Evolutionary conservation across 2,888 invertebrate species (phyloP), one percentile per base, ranked within the genome.

Genomic region (Ormyrus rosae): DNA sequence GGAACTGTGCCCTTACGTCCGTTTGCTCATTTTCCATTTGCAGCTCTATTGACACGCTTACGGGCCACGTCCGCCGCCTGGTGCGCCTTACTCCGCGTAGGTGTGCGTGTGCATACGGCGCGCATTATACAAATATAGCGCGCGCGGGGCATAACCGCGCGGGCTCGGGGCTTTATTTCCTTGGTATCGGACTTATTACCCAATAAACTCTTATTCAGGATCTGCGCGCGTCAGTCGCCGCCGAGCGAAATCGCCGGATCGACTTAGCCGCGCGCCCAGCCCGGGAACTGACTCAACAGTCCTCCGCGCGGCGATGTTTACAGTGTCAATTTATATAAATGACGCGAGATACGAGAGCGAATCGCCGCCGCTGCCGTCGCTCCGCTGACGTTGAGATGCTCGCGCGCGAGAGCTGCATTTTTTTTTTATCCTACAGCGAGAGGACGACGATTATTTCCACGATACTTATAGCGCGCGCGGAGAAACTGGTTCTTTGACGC

Each of bases 381-480:
- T 67, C 3, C n/a, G 51, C 34, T 60, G 60, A 60, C 60, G 50
- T 46, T 11, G 34, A 61, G 61, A 61, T 61, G 71, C 51, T 8
- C 5, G 2, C 7, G 19, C 46, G 48, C 13, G 6, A 5, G 5
- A 9, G 45, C 6, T 46, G 4, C 34, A 0, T 1, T 2, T 19
- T 34, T 34, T 65, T 73, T 74, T 55, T 74, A 74, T 74, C 74
- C 50, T 10, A 1, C n/a, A 13, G 50, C n/a, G 58, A 11, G 65
- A 74, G 63, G 63, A 68, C 53, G 68, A 73, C 56, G 78, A 78
- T 78, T 67, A 61, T 78, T 78, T 68, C 68, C 68, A 68, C 13
- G 71, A 34, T 45, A 61, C 6, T 75, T 65, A 11, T 72, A 53
- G 46, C 13, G 50, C 13, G 13, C 10, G 6, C 11, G 48, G 7